phyloP scores from a whole-genome alignment of 64 coral and sea anemone species.

The Cladopsammia gracilis region DNA sequence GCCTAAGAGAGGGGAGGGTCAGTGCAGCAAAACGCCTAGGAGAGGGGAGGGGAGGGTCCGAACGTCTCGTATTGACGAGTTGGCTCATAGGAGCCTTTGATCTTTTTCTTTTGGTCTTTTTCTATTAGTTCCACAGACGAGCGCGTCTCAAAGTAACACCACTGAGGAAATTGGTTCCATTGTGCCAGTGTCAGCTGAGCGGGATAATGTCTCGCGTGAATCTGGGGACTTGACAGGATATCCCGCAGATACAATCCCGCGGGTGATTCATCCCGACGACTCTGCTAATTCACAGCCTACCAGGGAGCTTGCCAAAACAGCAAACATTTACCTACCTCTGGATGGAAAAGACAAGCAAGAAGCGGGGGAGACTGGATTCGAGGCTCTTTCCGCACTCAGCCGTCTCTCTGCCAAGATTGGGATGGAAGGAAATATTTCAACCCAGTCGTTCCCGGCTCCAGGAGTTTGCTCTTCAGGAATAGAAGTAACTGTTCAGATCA shows the following conservation, averaged over 20 bases:
- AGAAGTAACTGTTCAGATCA: no score
- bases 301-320: no score
- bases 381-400: conserved; percentile 59
- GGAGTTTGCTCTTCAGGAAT: no score
- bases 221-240: not conserved
- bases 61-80: no score
- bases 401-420: conserved; percentile 63
- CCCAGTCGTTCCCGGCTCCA: not conserved
- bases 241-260: not conserved
- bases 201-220: not conserved
- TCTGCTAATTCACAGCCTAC: not conserved
- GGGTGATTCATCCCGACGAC: not conserved
- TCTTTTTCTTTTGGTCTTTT: not conserved
- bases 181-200: not conserved
- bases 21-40: no score
- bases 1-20: no score
- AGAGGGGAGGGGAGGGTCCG: no score
- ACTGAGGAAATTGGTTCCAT: no score
- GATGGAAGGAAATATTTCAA: not conserved
- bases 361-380: conserved; percentile 31
- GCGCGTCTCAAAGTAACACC: no score
- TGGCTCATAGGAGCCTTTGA: not conserved
- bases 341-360: not conserved
- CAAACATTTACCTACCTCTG: not conserved
- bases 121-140: not conserved